Evolutionary conservation across 1,140 invertebrate genomes (phyloP), one percentile per base, ranked within the genome.

Genomic region (Harlomillsia oculata): DNA sequence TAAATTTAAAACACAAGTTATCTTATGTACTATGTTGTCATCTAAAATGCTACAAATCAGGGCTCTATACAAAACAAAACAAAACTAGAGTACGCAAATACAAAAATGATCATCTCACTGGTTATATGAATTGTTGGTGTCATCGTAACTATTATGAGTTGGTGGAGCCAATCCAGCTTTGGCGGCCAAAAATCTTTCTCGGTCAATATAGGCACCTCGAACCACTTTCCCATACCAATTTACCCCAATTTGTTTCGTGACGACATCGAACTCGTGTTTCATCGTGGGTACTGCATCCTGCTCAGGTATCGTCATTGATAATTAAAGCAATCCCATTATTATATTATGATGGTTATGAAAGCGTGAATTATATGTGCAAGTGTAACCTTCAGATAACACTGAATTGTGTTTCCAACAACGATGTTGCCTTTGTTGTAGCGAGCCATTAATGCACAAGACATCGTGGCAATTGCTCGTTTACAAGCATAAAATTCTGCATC

Each of bases 161-260:
- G 69, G 68, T 43, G 68, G 67, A 0, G 57, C 52, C 16, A 46
- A 44, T 1, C 59, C 59, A 11, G 52, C 20, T 45, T 59, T 29
- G 9, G n/a, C 2, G 3, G 70, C 68, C n/a, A 62, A 16, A 40
- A 54, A 29, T 4, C 53, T 0, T 50, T 67, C 62, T 20, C 65
- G 54, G 21, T 81, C 78, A 59, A 74, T 64, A 65, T 74, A 74
- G 3, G 72, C 72, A 21, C 72, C 72, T 18, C 72, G 63, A 0
- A 74, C 72, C 20, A 74, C 55, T 65, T 74, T 74, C 5, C 63
- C 69, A 18, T 67, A 70, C 64, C 71, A 72, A 46, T 66, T 68
- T 11, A 69, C 64, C 16, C 64, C 65, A 13, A 72, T 58, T 13
- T 41, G 21, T 28, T 62, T 44, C 2, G 48, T 51, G 2, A 56